Evolutionary conservation across 2,797 vertebrate species (phyloP), one percentile per base, ranked within the genome.

Genomic region (Fistularia commersonii): DNA sequence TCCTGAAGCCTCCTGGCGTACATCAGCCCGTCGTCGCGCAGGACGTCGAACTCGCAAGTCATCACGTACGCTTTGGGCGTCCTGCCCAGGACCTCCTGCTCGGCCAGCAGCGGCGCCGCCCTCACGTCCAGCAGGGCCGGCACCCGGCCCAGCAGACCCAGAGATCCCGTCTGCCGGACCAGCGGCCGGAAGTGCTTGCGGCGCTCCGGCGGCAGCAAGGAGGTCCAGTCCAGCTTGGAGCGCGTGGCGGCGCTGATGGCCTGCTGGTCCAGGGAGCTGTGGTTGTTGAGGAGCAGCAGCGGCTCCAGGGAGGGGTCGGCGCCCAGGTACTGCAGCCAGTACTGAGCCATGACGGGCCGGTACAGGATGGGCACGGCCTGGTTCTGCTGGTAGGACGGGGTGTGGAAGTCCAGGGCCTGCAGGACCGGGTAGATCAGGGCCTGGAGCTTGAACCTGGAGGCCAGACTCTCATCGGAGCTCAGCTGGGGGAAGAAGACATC

Each of bases 301-400:
- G 89, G 73, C 46, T 88, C 85, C 54, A 97, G 83, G 11, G 83
- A 81, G 0, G 87, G 51, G 76, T 87, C 82, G 1, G 91, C 95
- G 1, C 92, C 91, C 49, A 99, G 81, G 67, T 99, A 99, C 56
- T 95, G 88, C 36, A 98, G 81, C 96, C 95, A 97, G 72, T 92
- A 97, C 6, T 87, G 90, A 8, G 91, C 88, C 95, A 98, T 93
- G 79, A 90, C 11, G 0, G 77, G 77, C 8, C 92, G 82, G 50
- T 93, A 88, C 1, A 98, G 88, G 72, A 99, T 91, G 2, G 95
- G 92, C 23, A 91, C 83, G 5, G 91, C 84, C 67, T 60, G 75
- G 60, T 97, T 99, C 85, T 99, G 96, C 84, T 96, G 95, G 63
- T 96, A 95, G 3, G 96, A 98, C 0, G 97, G 88, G 0, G 96